These are phyloP conservation scores for Samia ricini DNA, from an alignment of 1,140 invertebrate genomes.

Conservation along the genomic window DNA sequence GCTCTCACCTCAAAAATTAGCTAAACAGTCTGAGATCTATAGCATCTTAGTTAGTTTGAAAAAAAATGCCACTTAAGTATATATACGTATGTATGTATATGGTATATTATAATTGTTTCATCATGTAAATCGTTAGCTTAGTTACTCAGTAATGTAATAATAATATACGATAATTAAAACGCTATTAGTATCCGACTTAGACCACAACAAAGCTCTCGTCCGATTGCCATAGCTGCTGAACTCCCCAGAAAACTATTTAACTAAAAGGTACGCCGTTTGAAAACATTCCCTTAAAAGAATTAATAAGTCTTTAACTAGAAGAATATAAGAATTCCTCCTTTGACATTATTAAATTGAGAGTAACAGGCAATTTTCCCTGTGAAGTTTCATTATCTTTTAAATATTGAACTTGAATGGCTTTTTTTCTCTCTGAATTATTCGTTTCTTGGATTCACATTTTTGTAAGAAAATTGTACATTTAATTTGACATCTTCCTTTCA, in stretches of 20 bases:
- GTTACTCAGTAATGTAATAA: too few species aligned
- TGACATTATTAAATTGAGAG: conserved; percentile 33
- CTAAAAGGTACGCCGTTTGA: conserved; percentile 52
- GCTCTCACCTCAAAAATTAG: too few species aligned
- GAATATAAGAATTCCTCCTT: conserved; percentile 32
- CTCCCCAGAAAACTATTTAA: conserved; percentile 36
- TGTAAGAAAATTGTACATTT: neutral
- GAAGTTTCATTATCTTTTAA: conserved; percentile 11
- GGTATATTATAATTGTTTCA: too few species aligned
- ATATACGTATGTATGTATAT: too few species aligned
- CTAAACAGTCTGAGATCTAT: too few species aligned
- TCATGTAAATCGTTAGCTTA: too few species aligned
- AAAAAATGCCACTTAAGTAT: too few species aligned
- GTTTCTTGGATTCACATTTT: neutral
- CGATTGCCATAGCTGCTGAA: conserved; percentile 9
- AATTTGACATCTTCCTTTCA: too few species aligned
- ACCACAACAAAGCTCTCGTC: conserved; percentile 18
- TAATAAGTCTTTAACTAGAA: conserved; percentile 46
- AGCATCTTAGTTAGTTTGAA: too few species aligned
- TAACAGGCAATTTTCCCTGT: conserved; percentile 28
- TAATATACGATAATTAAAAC: neutral
- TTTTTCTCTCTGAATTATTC: neutral
- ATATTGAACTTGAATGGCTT: neutral
- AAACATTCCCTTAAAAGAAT: conserved; percentile 54
- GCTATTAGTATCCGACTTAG: conserved; percentile 1